Conservation (phyloP, 2,888 invertebrate species). For the Acrobasis consociella region DNA sequence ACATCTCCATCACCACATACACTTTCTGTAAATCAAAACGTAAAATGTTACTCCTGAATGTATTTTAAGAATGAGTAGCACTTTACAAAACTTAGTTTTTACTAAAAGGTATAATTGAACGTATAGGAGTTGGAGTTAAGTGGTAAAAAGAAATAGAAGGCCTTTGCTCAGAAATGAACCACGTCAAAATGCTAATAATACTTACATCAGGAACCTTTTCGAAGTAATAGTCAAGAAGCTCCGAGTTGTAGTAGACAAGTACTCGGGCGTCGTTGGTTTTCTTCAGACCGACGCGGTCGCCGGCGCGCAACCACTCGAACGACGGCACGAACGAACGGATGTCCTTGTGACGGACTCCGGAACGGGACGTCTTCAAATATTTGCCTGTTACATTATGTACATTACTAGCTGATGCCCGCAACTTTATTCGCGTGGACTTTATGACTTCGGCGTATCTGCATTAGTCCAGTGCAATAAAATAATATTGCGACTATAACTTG, state of each 20-base stretch:
- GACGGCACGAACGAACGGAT: conserved; percentile 69
- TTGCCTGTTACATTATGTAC: conserved; percentile 47
- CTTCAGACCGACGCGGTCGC: conserved; percentile 90
- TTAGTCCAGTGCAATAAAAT: too few relatives aligned
- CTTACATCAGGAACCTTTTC: conserved; percentile 89
- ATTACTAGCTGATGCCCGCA: too few relatives aligned
- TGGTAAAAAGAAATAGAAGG: too few relatives aligned
- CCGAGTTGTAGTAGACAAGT: conserved; percentile 90
- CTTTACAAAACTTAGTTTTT: too few relatives aligned
- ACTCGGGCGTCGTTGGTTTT: conserved; percentile 87
- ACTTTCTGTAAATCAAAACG: conserved; percentile 82
- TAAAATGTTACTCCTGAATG: too few relatives aligned
- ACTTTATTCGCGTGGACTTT: too few relatives aligned
- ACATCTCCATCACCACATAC: conserved; percentile 92
- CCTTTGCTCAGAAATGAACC: not conserved
- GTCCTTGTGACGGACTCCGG: conserved; percentile 48
- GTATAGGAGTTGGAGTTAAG: not conserved
- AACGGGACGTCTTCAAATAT: conserved; percentile 58
- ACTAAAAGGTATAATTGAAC: too few relatives aligned
- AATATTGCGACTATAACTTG: too few relatives aligned
- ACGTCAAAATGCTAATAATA: conserved; percentile 26
- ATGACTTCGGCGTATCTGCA: too few relatives aligned
- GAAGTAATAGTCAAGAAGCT: conserved; percentile 89
- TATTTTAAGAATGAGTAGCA: not conserved
- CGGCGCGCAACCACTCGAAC: conserved; percentile 91